Percentiles rank a stretch among this genome's conserved stretches.
Evolutionary conservation across 2,113 vertebrate species (phyloP).

Genomic region (Smithornis capensis): DNA sequence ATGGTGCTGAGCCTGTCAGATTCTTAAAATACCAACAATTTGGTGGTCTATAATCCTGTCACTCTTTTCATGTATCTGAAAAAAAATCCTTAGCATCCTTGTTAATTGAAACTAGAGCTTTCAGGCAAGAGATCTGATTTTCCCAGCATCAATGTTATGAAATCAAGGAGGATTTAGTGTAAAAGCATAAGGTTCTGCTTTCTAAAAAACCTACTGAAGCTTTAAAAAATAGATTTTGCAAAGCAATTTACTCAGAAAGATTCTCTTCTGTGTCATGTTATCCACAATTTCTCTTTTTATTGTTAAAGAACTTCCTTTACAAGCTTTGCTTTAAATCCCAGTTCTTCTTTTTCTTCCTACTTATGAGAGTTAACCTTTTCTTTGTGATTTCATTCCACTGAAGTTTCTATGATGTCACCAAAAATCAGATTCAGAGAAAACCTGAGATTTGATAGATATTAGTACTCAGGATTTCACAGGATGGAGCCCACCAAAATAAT

Average conservation of each 20-base stretch:
- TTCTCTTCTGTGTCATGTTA: neutral
- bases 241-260: neutral
- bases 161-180: neutral
- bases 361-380: neutral
- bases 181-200: neutral
- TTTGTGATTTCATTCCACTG: neutral
- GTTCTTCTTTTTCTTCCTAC: neutral
- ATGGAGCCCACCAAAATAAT: neutral
- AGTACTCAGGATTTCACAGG: neutral
- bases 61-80: conserved; percentile 57
- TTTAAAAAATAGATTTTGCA: neutral
- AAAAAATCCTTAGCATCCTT: conserved; percentile 3
- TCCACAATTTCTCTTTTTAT: neutral
- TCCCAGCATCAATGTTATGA: conserved; percentile 10
- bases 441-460: neutral
- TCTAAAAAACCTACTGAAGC: neutral
- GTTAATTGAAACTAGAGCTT: conserved; percentile 47
- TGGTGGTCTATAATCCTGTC: conserved; percentile 69
- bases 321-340: neutral
- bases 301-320: neutral
- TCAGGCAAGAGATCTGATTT: conserved; percentile 7
- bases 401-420: conserved; percentile 1
- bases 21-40: conserved; percentile 74
- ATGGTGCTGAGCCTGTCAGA: conserved; percentile 68
- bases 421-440: neutral